Base-by-base conservation (phyloP, 1,140 invertebrate species). In the Zaprionus camerounensis region DNA sequence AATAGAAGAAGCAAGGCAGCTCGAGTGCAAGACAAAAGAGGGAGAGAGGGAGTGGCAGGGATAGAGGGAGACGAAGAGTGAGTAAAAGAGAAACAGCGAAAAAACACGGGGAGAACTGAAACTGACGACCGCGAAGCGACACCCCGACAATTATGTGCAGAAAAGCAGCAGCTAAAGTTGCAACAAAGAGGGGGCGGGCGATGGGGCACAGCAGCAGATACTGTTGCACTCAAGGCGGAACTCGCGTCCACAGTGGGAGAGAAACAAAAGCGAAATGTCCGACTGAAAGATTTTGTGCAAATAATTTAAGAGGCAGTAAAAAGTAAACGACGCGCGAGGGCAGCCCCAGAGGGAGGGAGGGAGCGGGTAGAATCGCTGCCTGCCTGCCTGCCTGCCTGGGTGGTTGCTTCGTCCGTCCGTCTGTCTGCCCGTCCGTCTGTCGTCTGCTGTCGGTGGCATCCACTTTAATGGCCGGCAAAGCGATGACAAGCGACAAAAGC, bases 271-370 rank as follows among this genome's bases (percentile, higher is more conserved):
- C 51, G 13, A 69, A 77, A 69, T 74, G 34, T 55, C 58, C 17
- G 72, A 61, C 76, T 58, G 79, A 73, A 81, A 90, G 84, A 88
- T 88, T 90, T 88, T 88, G 81, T 88, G 84, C 81, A 88, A 88
- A 88, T 88, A 88, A 88, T 85, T 76, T 46, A 65, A 80, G 69
- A 62, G 65, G 64, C 67, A 62, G 71, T 62, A 73, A 70, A 73
- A 64, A 74, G 63, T 65, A 74, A 88, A 81, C 75, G 76, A 78
- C 77, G 28, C 77, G 38, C 36, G 22, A 53, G 57, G 51, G 44
- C 56, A 28, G 41, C 44, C 15, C 36, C 12, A 9, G 9, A 13
- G 34, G 36, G 20, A 26, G 2, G 22, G 31, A 12, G 9, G 44
- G 9, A 15, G 34, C 9, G 20, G 3, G 13, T 28, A 20, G 20